Base-by-base conservation (phyloP, 2,113 vertebrate species). In the Trogon surrucura region DNA sequence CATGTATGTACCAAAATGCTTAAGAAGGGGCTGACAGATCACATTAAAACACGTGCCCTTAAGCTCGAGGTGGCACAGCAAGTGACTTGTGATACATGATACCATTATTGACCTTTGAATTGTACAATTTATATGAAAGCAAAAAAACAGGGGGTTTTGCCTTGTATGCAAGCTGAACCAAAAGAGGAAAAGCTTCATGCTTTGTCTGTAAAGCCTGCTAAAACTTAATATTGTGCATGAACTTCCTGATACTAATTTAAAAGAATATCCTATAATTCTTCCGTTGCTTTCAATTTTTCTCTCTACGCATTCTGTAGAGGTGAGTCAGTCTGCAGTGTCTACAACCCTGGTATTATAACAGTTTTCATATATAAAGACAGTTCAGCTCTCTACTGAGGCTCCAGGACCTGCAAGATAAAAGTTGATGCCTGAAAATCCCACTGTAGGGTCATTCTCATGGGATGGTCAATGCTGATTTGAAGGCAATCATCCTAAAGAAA, bases 51-150 rank as follows among this genome's bases (percentile, higher is more conserved):
- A 57, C 3, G 61, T 22, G 48, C 94, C 97, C 94, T 88, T n/a
- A 61, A 97, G 97, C 95, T 38, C 50, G 64, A 29, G 53, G 90
- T 75, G 74, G 92, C 51, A 45, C 9, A 8, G 67, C 70, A 88
- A 94, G 93, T 92, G 77, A 92, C 86, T 96, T 47, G 81, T 97
- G 96, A 97, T 97, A 84, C 94, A 97, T 72, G 88, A 92, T 56
- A 87, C 87, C 82, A 79, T 94, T 85, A 93, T 14, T 98, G 97
- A 97, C 97, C 97, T 97, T 85, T 95, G 95, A 96, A 80, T 84
- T 80, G 72, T 53, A 48, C 86, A 60, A 96, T 97, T 94, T 90
- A 58, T 93, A 94, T 96, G 78, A 48, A 67, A 56, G 50, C 23
- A 72, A 27, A 5, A 1, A 32, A 32, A 11, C 54, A 56, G 54